Base-by-base conservation (phyloP, 2,888 invertebrate species). In the Mantis religiosa region DNA sequence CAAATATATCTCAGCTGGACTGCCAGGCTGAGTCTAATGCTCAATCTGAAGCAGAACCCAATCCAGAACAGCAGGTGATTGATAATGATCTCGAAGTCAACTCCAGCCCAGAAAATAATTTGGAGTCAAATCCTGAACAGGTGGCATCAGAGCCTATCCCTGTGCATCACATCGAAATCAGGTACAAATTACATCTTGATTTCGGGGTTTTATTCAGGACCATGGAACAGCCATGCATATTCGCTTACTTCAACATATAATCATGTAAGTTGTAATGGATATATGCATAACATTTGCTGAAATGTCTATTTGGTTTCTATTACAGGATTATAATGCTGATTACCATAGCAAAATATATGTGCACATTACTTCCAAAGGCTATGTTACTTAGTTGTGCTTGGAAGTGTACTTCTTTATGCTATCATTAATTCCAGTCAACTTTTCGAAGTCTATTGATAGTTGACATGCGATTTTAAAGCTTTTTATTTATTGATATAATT, bases 91-190 rank as follows among this genome's bases (percentile, higher is more conserved):
- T 28, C 27, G 81, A 86, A 28, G 81, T 9, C 27, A 20, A 82
- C 82, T 82, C 82, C 47, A 82, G 87, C 28, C 28, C 86, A 71
- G 86, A 86, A 71, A 81, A 30, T 28, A 86, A 71, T 71, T 30
- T 30, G n/a, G 81, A 86, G 28, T 28, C 54, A n/a, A 82, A 82
- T 14, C 82, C 87, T 34, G 87, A 87, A 8, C 82, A 82, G 28
- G 30, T 82, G 82, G 71, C 87, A 82, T 87, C 82, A n/a, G 82
- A 34, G 82, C 87, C 87, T n/a, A 87, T 82, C n/a, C 87, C 87
- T 82, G 82, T 82, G 82, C 87, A 82, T 3, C 87, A 87, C 87
- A 87, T 87, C 87, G 82, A 87, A 34, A 87, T 87, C 87, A 87
- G 87, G 87, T 87, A 87, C 82, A 28, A 87, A 82, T 82, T 47